Conservation (phyloP, 1,140 invertebrate species). For the Melitaea cinxia region DNA sequence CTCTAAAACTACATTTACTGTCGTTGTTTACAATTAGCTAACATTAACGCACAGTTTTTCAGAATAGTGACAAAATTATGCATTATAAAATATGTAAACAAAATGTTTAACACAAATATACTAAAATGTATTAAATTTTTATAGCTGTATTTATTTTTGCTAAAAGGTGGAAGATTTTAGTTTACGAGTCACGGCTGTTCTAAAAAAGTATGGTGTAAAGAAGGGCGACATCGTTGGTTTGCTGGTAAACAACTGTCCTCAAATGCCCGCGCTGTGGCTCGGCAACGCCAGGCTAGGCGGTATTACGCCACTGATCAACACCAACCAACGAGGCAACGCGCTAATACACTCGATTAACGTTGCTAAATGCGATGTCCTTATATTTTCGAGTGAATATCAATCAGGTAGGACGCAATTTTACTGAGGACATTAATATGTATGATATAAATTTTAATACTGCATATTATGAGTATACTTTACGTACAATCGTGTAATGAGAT, state of each 20-base stretch:
- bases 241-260: conserved; percentile 93
- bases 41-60: too few species aligned
- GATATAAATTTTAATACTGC: too few species aligned
- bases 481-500: too few species aligned
- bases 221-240: conserved; percentile 94
- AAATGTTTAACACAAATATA: too few species aligned
- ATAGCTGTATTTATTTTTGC: conserved; percentile 17
- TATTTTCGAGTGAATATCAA: conserved; percentile 88
- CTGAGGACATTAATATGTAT: too few species aligned
- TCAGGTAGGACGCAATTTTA: conserved; percentile 81
- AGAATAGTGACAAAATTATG: too few species aligned
- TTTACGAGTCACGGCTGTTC: conserved; percentile 92
- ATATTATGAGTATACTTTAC: too few species aligned
- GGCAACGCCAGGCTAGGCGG: conserved; percentile 94
- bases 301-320: conserved; percentile 95
- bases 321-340: conserved; percentile 90
- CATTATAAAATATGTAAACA: too few species aligned
- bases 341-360: conserved; percentile 93
- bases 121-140: too few species aligned
- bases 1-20: too few species aligned
- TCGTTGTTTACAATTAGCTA: too few species aligned
- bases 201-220: conserved; percentile 89
- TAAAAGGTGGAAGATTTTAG: conserved; percentile 91
- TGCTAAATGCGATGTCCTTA: conserved; percentile 90
- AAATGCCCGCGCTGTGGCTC: conserved; percentile 94